phyloP scores from a whole-genome alignment of 30 jellyfish, hydroid and myxozoan genomes.

The Turritopsis dohrnii region DNA sequence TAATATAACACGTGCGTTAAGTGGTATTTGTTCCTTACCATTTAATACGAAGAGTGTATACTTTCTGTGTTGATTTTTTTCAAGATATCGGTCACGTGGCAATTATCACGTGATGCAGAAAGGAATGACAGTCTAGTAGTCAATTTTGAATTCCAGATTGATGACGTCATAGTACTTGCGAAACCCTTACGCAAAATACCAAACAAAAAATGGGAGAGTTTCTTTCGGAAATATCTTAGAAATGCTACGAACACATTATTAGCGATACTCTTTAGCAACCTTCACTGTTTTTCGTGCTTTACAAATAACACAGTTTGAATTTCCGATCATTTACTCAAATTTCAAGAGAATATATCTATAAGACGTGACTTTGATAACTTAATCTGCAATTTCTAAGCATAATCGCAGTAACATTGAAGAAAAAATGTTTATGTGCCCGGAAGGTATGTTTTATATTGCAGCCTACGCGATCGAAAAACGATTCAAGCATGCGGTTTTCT shows the following conservation, averaged over 20 bases:
- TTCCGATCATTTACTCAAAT: not conserved
- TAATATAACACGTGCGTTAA: not conserved
- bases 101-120: not conserved
- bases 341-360: too few species aligned
- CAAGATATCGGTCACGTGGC: not conserved
- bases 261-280: not conserved
- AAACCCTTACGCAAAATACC: not conserved
- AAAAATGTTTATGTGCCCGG: not conserved
- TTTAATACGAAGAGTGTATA: too few species aligned
- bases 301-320: not conserved
- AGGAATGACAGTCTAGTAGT: not conserved
- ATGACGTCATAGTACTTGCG: not conserved
- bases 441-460: not conserved
- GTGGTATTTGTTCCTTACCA: not conserved
- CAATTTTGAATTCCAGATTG: not conserved
- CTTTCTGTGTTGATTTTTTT: too few species aligned
- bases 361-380: too few species aligned
- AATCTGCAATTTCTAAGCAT: not conserved
- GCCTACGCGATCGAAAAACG: not conserved
- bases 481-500: not conserved
- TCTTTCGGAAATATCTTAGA: too few species aligned
- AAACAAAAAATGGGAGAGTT: too few species aligned
- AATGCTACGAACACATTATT: too few species aligned
- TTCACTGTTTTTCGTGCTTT: not conserved
- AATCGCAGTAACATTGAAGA: not conserved